phyloP scores from a whole-genome alignment of 2,888 invertebrate genomes.

The Himalopsyche japonica region DNA sequence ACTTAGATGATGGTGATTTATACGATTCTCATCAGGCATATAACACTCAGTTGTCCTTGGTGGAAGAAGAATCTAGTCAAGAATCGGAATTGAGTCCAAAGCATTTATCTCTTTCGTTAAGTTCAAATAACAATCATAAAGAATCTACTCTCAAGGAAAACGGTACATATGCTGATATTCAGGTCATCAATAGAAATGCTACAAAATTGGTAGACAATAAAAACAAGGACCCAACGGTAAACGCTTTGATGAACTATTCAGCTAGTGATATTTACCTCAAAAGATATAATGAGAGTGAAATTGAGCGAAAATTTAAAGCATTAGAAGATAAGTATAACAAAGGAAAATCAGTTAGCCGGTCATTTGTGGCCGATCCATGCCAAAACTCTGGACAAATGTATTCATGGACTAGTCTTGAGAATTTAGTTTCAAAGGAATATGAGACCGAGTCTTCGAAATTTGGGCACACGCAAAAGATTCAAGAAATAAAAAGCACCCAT shows the following conservation, averaged over 20 bases:
- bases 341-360: not conserved
- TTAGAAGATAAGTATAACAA: conserved; percentile 36
- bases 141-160: not conserved
- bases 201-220: not conserved
- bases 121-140: not conserved
- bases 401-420: conserved; percentile 28
- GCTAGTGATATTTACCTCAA: not conserved
- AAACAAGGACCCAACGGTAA: not conserved
- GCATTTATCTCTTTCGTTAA: not conserved
- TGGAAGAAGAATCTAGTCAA: conserved; percentile 59
- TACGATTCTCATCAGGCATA: conserved; percentile 33
- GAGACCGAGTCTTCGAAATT: conserved; percentile 43
- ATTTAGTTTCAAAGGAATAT: conserved; percentile 41
- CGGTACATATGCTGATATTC: not conserved
- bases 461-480: not conserved
- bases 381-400: conserved; percentile 7
- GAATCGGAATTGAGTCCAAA: conserved; percentile 49
- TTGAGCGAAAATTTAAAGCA: conserved; percentile 31
- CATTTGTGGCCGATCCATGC: not conserved
- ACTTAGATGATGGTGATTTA: conserved; percentile 40
- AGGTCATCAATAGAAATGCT: not conserved
- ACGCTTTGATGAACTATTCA: not conserved
- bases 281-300: conserved; percentile 19
- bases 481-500: not conserved
- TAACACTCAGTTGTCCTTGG: conserved; percentile 56